A percentile compares a stretch with the other conserved stretches of the same genome.
Conservation (phyloP, 1,140 invertebrate species). For the Bombus affinis region DNA sequence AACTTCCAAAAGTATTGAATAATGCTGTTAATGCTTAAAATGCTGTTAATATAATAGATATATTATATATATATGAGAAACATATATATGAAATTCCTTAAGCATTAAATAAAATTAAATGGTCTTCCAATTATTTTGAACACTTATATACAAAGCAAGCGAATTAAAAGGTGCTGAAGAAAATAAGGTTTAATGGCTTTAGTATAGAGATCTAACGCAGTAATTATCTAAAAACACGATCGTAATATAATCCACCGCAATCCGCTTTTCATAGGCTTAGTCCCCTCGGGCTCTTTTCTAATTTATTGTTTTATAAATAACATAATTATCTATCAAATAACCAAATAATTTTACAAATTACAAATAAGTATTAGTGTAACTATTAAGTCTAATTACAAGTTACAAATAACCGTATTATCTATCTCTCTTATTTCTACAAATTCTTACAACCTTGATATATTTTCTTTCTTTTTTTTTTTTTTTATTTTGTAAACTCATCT, state of each 20-base stretch:
- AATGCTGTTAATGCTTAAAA: too few species aligned
- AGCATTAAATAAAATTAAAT: neutral
- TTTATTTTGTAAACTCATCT: neutral
- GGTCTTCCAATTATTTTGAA: neutral
- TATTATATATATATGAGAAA: too few species aligned
- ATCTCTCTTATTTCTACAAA: neutral
- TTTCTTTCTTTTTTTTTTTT: neutral
- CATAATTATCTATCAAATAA: too few species aligned
- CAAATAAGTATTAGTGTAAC: too few species aligned
- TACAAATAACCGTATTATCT: too few species aligned
- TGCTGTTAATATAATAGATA: too few species aligned
- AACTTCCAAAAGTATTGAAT: too few species aligned
- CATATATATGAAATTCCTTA: too few species aligned
- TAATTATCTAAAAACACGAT: conserved; percentile 27
- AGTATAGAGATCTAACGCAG: neutral
- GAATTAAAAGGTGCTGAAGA: neutral
- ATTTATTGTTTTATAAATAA: conserved; percentile 1
- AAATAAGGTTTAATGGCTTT: neutral
- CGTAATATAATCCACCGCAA: neutral
- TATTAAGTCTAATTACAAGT: too few species aligned
- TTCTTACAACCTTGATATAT: neutral
- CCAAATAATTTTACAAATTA: too few species aligned
- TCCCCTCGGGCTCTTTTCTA: neutral
- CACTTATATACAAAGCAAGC: neutral
- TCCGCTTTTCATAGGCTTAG: conserved; percentile 4